phyloP scores from a whole-genome alignment of 2,113 vertebrate species.

The Chaetodon trifascialis region DNA sequence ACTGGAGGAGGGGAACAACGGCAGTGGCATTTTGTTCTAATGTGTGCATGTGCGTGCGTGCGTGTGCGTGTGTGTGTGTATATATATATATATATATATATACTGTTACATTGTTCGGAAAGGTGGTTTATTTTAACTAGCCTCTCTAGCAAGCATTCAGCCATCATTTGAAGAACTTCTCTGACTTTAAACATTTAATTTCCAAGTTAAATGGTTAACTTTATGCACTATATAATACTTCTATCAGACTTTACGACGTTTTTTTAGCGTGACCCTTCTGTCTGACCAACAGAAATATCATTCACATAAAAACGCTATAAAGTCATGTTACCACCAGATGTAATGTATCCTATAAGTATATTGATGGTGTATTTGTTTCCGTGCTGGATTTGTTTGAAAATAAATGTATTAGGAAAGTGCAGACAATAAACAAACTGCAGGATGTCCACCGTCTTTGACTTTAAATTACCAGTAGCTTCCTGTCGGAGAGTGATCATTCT shows the following conservation, averaged over 20 bases:
- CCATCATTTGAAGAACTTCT: background rate
- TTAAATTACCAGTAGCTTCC: background rate
- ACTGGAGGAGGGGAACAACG: background rate
- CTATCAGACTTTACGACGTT: no score
- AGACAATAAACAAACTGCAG: background rate
- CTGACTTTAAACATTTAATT: background rate
- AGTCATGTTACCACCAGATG: background rate
- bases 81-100: no score
- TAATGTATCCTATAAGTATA: background rate
- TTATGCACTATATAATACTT: no score
- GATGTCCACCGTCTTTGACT: background rate
- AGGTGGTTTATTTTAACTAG: background rate
- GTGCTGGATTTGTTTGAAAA: background rate
- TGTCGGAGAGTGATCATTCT: no score
- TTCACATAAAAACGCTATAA: background rate
- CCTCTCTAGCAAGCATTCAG: background rate
- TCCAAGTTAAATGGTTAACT: background rate
- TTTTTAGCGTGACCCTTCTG: background rate
- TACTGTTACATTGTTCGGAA: background rate
- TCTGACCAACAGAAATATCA: background rate
- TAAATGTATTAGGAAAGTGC: background rate
- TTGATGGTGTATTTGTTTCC: no score
- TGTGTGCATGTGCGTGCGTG: background rate
- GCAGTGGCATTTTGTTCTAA: slow-evolving; percentile 22
- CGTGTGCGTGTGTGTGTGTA: background rate